Base-by-base conservation (phyloP, 2,888 invertebrate genomes). In the Trypoxylon attenuatum region DNA sequence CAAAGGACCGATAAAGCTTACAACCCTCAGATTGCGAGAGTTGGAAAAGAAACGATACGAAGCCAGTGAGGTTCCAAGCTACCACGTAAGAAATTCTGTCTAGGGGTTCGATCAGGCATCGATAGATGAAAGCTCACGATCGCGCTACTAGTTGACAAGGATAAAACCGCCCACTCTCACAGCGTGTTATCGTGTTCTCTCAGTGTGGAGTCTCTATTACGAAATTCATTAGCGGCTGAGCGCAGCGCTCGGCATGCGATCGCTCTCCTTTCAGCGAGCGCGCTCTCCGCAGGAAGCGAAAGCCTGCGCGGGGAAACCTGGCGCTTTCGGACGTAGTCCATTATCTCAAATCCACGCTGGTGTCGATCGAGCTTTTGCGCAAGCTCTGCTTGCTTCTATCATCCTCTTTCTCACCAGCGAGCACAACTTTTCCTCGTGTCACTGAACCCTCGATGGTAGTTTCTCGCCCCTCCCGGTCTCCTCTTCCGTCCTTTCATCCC, bases 141-240 rank as follows among this genome's bases (percentile, higher is more conserved):
- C 54, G 70, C 61, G 70, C 66, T 78, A 73, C 78, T 77, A 80
- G 81, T 76, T 70, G 41, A 73, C 81, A 82, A 81, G 82, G 81
- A 82, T 81, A 79, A 69, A 71, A 58, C 71, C 81, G 77, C 79
- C 82, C 76, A 79, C 81, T 73, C 72, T 50, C 64, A 64, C 62
- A 53, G n/a, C 70, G 56, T 61, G 65, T 69, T 62, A 64, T 70
- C 73, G 6, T 41, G 59, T 75, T n/a, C n/a, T n/a, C n/a, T n/a
- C 73, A 67, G 63, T 71, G 70, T 68, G 60, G 69, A 67, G 78
- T 75, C 71, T 72, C 72, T 71, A 77, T 79, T 80, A 71, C 76
- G 80, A 80, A 80, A 80, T 80, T 78, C 79, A 79, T 77, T 78
- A 77, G 73, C 69, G 53, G 66, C 73, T 73, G 66, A 73, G 69